phyloP scores from a whole-genome alignment of 2,113 vertebrate species.

The Egretta garzetta region DNA sequence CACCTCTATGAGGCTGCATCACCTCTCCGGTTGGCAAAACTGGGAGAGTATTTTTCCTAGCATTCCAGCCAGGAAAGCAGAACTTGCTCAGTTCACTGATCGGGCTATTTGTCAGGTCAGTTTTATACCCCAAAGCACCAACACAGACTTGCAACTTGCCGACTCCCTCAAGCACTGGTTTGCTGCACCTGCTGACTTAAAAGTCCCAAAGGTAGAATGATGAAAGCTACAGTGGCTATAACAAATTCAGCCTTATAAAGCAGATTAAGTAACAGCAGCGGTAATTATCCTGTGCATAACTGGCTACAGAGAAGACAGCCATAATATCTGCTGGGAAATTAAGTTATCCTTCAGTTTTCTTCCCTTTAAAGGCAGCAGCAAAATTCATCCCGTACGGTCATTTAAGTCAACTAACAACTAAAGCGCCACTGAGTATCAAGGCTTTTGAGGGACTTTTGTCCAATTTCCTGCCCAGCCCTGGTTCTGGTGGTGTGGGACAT shows the following conservation, averaged over 20 bases:
- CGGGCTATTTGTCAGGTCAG: not conserved
- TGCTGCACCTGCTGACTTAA: not conserved
- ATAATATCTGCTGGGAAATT: not conserved
- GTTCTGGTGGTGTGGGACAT: not conserved
- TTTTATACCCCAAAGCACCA: not conserved
- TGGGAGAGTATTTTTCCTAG: not conserved
- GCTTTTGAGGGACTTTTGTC: not conserved
- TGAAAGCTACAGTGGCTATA: not conserved
- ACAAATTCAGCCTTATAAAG: not conserved
- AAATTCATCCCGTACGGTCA: not conserved
- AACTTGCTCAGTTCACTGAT: not conserved
- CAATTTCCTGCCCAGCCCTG: not conserved
- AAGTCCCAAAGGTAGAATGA: not conserved
- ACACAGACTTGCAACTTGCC: not conserved
- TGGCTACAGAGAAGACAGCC: not conserved
- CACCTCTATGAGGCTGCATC: not conserved
- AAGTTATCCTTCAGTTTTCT: not conserved
- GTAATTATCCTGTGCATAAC: not conserved
- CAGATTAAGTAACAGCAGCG: not conserved
- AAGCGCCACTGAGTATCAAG: not conserved
- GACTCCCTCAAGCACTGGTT: not conserved
- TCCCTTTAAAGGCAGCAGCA: not conserved
- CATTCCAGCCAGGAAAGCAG: not conserved
- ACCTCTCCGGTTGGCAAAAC: not conserved
- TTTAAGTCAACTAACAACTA: not conserved